phyloP scores from a whole-genome alignment of 2,797 vertebrate genomes.

The Artibeus jamaicensis region DNA sequence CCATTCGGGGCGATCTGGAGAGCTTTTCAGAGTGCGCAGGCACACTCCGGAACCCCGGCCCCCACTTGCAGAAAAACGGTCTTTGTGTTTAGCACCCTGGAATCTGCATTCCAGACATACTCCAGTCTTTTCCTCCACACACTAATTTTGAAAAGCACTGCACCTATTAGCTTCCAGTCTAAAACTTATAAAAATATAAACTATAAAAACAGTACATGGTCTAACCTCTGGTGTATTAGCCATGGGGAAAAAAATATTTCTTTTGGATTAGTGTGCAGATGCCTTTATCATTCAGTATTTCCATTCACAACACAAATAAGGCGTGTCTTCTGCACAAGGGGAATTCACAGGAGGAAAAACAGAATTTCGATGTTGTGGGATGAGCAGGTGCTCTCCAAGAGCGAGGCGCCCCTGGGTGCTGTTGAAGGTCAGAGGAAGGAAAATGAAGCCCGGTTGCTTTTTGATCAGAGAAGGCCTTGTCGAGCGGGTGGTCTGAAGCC shows the following conservation, averaged over 20 bases:
- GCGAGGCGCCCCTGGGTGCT: background rate
- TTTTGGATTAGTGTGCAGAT: background rate
- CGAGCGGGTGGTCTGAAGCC: background rate
- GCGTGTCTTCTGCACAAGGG: background rate
- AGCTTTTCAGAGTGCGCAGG: background rate
- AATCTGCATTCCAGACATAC: background rate
- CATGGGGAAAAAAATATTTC: background rate
- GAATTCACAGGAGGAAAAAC: background rate
- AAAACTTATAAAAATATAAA: background rate
- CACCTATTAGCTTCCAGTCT: background rate
- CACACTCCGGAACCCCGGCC: background rate
- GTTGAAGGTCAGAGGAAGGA: background rate
- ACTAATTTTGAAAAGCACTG: background rate
- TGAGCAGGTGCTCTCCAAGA: background rate
- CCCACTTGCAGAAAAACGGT: background rate
- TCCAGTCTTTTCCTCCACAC: background rate
- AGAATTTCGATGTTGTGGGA: background rate
- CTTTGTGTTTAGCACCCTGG: background rate
- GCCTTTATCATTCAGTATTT: background rate
- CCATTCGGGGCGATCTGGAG: background rate
- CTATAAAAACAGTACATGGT: background rate
- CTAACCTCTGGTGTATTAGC: background rate
- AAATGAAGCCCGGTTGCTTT: background rate
- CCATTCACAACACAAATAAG: background rate
- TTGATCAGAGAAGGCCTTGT: background rate